Base-by-base conservation (phyloP, 2,113 vertebrate species). In the Corydoras maculifer region DNA sequence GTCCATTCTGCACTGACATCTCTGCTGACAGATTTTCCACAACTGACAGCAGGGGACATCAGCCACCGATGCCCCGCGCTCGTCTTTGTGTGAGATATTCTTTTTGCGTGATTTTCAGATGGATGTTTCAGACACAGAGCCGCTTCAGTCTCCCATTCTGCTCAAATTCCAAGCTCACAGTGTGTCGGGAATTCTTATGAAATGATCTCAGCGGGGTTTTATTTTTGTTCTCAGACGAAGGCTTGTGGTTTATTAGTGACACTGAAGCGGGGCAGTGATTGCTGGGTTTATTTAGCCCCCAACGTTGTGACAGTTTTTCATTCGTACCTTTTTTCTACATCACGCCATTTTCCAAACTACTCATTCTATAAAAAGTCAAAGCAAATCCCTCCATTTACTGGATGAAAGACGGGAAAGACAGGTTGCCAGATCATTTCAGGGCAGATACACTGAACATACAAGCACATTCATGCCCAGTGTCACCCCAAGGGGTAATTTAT, bases 1-100 rank as follows among this genome's bases (percentile, higher is more conserved):
- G 80, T 87, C 85, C 86, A 86, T 82, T 77, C 71, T 75, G 82
- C 86, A 81, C 82, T 83, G 79, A 78, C 77, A 82, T 81, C 78
- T 74, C 66, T 77, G 74, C 80, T 84, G 84, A 88, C 87, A 88
- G 83, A 86, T 86, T 87, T 87, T 83, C 84, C 83, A 84, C 85
- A 81, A 79, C 81, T 81, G 78, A 85, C 85, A 87, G 18, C 82
- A 74, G 80, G 77, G 75, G 75, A 70, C 81, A 68, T 78, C 64
- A 68, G 79, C 80, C 78, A 59, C 15, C 0, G 62, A 73, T 30
- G 48, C 65, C 74, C 57, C 31, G 7, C 62, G n/a, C 59, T 71
- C 3, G 15, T 30, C 48, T 68, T 31, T 76, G 60, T 66, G 69
- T 83, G 79, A 84, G 86, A 86, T 79, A 86, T 87, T 86, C 82